Evolutionary conservation across 2,797 vertebrate genomes (phyloP).

Genomic region (Gadopsis bispinosus): DNA sequence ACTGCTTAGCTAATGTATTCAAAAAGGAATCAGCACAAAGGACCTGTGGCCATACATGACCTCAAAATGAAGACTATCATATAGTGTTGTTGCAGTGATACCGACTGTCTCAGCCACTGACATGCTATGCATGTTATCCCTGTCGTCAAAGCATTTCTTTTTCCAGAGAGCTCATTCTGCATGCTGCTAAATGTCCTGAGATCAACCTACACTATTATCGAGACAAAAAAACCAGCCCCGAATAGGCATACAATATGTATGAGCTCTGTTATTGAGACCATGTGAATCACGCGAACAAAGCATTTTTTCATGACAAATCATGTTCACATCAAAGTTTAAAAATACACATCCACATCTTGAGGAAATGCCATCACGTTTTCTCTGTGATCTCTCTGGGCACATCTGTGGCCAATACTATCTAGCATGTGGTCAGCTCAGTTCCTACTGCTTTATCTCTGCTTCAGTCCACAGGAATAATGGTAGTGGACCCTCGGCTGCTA

Average conservation of each 20-base stretch:
- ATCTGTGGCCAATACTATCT: constrained; percentile 82
- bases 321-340: constrained; percentile 91
- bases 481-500: constrained; percentile 49
- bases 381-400: constrained; percentile 84
- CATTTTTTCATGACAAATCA: constrained; percentile 90
- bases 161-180: constrained; percentile 42
- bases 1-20: constrained; percentile 46
- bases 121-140: constrained; percentile 34
- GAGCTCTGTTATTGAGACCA: constrained; percentile 87
- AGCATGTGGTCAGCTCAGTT: constrained; percentile 80
- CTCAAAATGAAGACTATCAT: constrained; percentile 45
- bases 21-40: constrained; percentile 36
- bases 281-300: constrained; percentile 91
- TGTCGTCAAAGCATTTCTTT: constrained; percentile 39
- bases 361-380: constrained; percentile 92
- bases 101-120: constrained; percentile 41
- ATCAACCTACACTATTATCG: constrained; percentile 51
- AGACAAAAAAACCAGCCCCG: constrained; percentile 50
- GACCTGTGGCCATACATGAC: constrained; percentile 40
- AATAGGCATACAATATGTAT: constrained; percentile 81
- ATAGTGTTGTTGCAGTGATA: constrained; percentile 33
- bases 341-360: constrained; percentile 88
- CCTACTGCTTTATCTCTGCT: constrained; percentile 73
- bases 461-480: constrained; percentile 64
- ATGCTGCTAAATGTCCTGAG: constrained; percentile 54